phyloP scores from a whole-genome alignment of 2,888 invertebrate genomes.

The Zele albiditarsus region DNA sequence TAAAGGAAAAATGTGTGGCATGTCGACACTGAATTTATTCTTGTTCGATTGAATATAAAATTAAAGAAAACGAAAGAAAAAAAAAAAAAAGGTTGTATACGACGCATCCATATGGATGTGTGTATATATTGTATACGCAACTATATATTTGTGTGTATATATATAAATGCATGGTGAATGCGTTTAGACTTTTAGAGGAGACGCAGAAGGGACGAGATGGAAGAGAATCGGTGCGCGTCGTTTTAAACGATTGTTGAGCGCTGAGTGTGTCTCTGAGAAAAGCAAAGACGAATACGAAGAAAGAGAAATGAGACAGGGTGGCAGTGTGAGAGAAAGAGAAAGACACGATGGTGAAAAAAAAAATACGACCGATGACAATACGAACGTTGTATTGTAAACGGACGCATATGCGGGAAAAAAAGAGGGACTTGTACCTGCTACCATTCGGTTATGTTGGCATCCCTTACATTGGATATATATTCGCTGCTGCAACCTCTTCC shows the following conservation, averaged over 20 bases:
- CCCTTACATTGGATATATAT: constrained; percentile 1
- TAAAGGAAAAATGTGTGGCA: constrained; percentile 6
- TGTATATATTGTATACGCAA: constrained; percentile 13
- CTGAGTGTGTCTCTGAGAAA: constrained; percentile 22
- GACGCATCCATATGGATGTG: constrained; percentile 25
- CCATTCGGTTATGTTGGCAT: constrained; percentile 23
- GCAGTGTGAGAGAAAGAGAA: neutral
- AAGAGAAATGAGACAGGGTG: neutral
- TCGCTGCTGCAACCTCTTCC: constrained; percentile 32
- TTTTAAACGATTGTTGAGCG: constrained; percentile 12
- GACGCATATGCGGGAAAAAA: constrained; percentile 17
- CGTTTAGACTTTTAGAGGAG: constrained; percentile 14
- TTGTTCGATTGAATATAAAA: constrained; percentile 33
- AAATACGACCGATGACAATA: constrained; percentile 35
- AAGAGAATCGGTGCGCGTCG: neutral
- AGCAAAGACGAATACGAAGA: constrained; percentile 20
- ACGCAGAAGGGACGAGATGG: constrained; percentile 20
- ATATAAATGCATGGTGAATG: constrained; percentile 32
- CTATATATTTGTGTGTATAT: constrained; percentile 5
- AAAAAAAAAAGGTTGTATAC: neutral
- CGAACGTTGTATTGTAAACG: constrained; percentile 34
- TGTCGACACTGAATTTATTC: constrained; percentile 32
- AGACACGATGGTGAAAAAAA: constrained; percentile 22
- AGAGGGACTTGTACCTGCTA: constrained; percentile 34
- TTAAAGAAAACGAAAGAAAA: neutral